Evolutionary conservation across 1,140 invertebrate species (phyloP).

Genomic region (Eupeodes corollae): DNA sequence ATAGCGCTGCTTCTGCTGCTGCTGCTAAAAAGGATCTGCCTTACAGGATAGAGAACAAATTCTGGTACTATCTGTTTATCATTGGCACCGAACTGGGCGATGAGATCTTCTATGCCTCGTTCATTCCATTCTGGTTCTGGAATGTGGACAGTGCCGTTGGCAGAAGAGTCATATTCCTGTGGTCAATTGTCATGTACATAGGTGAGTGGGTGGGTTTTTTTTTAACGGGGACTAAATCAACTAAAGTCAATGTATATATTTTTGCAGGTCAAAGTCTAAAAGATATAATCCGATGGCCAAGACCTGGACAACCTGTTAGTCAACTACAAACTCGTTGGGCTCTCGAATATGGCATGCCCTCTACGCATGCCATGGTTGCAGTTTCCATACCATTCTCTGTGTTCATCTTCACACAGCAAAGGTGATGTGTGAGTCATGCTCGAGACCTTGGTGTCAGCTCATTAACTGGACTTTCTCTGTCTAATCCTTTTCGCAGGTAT

Average conservation of each 20-base stretch:
- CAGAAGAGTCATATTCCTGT: conserved; percentile 66
- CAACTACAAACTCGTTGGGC: conserved; percentile 76
- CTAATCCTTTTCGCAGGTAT: conserved; percentile 40
- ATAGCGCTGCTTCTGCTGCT: not conserved
- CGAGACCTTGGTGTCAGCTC: not conserved
- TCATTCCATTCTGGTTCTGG: conserved; percentile 88
- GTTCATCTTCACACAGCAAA: conserved; percentile 1
- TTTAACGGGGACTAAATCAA: not conserved
- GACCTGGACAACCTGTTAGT: conserved; percentile 71
- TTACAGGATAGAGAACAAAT: conserved; percentile 57
- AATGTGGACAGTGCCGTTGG: conserved; percentile 78
- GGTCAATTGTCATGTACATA: conserved; percentile 76
- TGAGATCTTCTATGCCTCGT: conserved; percentile 76
- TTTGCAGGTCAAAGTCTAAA: conserved; percentile 70
- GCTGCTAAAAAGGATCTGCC: conserved; percentile 17
- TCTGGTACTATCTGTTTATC: conserved; percentile 78
- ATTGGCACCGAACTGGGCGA: conserved; percentile 76
- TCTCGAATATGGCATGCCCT: conserved; percentile 86
- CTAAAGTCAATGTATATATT: not conserved
- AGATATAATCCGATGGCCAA: conserved; percentile 74
- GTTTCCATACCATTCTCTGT: conserved; percentile 1
- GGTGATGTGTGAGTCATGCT: not conserved
- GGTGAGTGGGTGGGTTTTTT: conserved; percentile 40
- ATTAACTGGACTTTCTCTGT: not conserved
- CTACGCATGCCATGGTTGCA: conserved; percentile 83